Conservation (phyloP, 2,113 vertebrate genomes). For the Arvicanthis niloticus region DNA sequence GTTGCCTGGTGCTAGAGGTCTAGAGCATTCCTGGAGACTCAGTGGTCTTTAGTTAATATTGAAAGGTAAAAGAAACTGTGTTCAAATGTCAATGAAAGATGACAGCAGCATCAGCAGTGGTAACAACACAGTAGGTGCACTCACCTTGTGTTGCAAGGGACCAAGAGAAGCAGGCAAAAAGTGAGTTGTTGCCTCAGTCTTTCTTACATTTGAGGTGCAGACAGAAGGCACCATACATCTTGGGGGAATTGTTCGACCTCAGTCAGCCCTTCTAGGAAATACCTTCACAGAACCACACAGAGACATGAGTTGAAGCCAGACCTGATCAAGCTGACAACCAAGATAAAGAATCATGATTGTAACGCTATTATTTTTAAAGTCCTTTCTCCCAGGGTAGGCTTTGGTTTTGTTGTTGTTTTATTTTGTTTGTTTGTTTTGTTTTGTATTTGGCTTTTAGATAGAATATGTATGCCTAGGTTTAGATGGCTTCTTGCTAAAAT, state of each 20-base stretch:
- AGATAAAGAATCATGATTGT: not conserved
- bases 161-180: not conserved
- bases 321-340: not conserved
- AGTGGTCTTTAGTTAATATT: not conserved
- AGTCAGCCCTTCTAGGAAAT: not conserved
- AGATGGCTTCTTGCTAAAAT: constrained; percentile 45
- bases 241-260: not conserved
- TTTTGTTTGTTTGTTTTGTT: not conserved
- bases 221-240: not conserved
- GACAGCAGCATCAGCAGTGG: no score
- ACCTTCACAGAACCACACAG: not conserved
- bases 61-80: not conserved
- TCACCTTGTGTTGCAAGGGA: not conserved
- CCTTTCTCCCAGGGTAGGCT: constrained; percentile 24
- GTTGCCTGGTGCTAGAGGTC: not conserved
- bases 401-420: no score
- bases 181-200: not conserved
- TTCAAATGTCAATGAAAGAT: not conserved
- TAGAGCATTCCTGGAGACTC: not conserved
- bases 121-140: not conserved
- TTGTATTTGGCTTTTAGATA: constrained; percentile 23
- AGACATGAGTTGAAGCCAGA: not conserved
- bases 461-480: constrained; percentile 8
- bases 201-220: not conserved
- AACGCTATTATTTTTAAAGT: not conserved